Conservation (phyloP, 2,888 invertebrate species). For the Choreutis nemorana region DNA sequence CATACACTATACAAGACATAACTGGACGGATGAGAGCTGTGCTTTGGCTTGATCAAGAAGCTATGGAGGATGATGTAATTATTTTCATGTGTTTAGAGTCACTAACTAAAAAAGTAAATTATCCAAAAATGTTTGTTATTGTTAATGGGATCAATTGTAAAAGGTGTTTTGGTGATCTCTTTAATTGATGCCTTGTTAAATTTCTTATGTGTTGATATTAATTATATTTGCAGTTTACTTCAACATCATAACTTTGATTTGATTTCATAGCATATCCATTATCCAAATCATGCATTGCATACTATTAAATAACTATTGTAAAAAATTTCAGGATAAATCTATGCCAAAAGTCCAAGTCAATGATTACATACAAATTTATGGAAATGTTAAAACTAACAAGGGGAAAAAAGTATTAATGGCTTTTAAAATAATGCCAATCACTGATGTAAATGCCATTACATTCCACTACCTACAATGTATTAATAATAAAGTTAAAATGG, state of each 20-base stretch:
- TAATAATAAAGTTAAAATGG: constrained; percentile 56
- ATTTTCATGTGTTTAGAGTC: too few relatives aligned
- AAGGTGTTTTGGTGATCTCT: too few relatives aligned
- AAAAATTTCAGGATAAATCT: constrained; percentile 52
- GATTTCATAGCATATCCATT: too few relatives aligned
- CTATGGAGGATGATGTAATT: constrained; percentile 56
- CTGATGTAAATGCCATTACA: constrained; percentile 56
- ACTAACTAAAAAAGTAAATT: too few relatives aligned
- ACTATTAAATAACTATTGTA: too few relatives aligned
- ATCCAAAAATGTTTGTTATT: too few relatives aligned
- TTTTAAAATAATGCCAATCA: constrained; percentile 53
- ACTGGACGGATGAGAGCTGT: constrained; percentile 59
- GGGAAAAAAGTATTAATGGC: constrained; percentile 58
- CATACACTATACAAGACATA: constrained; percentile 59
- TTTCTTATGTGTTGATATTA: too few relatives aligned
- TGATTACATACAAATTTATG: constrained; percentile 55
- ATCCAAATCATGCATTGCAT: too few relatives aligned
- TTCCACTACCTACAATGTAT: constrained; percentile 60
- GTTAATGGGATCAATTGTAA: too few relatives aligned
- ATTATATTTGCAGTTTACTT: too few relatives aligned
- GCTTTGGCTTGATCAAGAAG: constrained; percentile 55
- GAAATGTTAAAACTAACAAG: constrained; percentile 56
- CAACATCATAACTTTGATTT: too few relatives aligned
- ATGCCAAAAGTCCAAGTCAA: constrained; percentile 56
- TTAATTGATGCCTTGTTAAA: too few relatives aligned